Evolutionary conservation across 2,113 vertebrate genomes (phyloP), one percentile per base, ranked within the genome.

Genomic region (Abramis brama): DNA sequence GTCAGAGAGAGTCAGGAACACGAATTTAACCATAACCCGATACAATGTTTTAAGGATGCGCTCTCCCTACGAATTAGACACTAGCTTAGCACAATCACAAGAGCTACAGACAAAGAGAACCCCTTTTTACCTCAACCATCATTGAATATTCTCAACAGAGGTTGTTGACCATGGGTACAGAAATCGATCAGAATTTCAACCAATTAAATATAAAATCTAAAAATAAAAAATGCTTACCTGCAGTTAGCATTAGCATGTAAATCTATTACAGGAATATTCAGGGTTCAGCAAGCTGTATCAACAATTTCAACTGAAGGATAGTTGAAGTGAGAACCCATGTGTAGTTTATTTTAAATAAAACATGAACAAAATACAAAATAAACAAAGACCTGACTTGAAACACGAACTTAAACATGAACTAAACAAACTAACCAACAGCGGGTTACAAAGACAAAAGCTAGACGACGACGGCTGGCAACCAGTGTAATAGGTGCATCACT

Each of bases 21-120:
- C 77, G 86, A 93, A 92, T 92, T 89, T 89, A 91, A 89, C 90
- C 89, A 87, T 90, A 84, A 87, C 83, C 87, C 89, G 87, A 85
- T 89, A 89, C 83, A 87, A 86, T 90, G 87, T 86, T 90, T 92
- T 77, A 91, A 90, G 90, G 85, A 87, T 79, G 89, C 8, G 6
- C 62, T 52, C 25, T 82, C 17, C 79, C 36, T 25, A 27, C 1
- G 9, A 47, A 80, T 80, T 64, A 64, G n/a, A 12, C 78, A 64
- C n/a, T n/a, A 62, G 33, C 33, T 60, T 79, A 9, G 23, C 52
- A 57, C 12, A 78, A 78, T 59, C 17, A 36, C 55, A 21, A 36
- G 27, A 57, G 19, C 76, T 78, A 59, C 19, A 7, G 10, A 78
- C n/a, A 52, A 59, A 39, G 36, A 1, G 6, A 62, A 19, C 4